Evolutionary conservation across 2,888 invertebrate species (phyloP), one percentile per base, ranked within the genome.

Genomic region (Macroteleia sp.): DNA sequence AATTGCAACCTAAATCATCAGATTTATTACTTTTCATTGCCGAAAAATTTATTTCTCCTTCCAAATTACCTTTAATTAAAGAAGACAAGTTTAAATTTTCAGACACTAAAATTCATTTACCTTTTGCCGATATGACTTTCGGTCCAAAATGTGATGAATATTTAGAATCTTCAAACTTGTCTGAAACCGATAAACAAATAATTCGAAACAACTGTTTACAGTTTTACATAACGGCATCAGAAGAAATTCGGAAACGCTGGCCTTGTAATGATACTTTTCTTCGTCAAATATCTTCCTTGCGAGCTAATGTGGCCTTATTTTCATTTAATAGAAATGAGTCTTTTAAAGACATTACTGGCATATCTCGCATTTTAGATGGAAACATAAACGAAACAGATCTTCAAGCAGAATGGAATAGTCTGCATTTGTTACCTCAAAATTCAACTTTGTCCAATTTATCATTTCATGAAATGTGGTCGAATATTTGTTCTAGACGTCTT

Each of bases 1-100:
- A 59, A 28, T 12, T 70, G 36, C 42, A 69, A 8, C 48, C 34
- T 1, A 50, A 52, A 41, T 69, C 69, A 3, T 2, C 17, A 8
- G 30, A 48, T 5, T 52, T 69, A 5, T 30, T 57, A 10, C 9
- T 4, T 10, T 32, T 69, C 12, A 59, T 69, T 20, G 12, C n/a
- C 0, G 16, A 28, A 8, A 39, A 67, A 34, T 66, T 66, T 54
- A 4, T 48, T 17, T 3, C 0, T 1, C 48, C 48, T 3, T 50
- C 12, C 3, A n/a, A 9, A 2, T 32, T 32, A 32, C 10, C 5
- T 4, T 32, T 10, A 8, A 2, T 32, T 10, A 10, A 32, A 16
- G 19, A 20, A 8, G 19, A n/a, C 8, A 9, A 20, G 1, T 4
- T 44, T 3, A 12, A 44, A 22, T 59, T 30, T 34, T 44, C 22